phyloP scores from a whole-genome alignment of 2,113 vertebrate species.

The Rattus norvegicus region GRCr8 NC_086038.1:2887001-2887500 shows the following conservation, averaged over 20 bases:
- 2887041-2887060: not conserved
- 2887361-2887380: not conserved
- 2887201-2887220: not conserved
- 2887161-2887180: not conserved
- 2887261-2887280: not conserved
- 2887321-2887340: not conserved
- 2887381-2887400: not conserved
- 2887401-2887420: not conserved
- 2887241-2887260: not conserved
- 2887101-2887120: not conserved
- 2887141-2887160: not conserved
- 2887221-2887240: not conserved
- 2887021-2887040: not conserved
- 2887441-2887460: not conserved
- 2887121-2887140: not conserved
- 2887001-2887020: rapidly evolving
- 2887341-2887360: not conserved
- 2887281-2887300: not conserved
- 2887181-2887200: not conserved
- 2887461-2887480: not conserved
- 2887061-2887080: not conserved
- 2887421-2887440: not conserved
- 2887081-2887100: not conserved
- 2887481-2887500: not conserved
- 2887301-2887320: not conserved